Percentiles rank a stretch among this genome's conserved stretches.
These are phyloP conservation scores for Zaprionus kolodkinae DNA, from an alignment of 1,140 invertebrate species.

Conservation along the genomic window DNA sequence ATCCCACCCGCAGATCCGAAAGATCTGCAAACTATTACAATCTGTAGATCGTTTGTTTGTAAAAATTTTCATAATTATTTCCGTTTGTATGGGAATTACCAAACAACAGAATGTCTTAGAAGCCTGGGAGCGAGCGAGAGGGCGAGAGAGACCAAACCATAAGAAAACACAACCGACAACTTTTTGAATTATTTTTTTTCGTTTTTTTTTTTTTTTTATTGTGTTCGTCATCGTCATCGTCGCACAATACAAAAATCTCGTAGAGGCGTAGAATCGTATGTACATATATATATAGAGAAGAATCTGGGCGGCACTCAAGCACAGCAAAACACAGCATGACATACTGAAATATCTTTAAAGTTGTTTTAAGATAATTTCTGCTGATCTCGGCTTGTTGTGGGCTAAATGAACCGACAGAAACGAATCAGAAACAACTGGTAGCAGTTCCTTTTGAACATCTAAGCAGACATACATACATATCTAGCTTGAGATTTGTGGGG, in stretches of 20 bases:
- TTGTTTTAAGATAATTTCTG: constrained; percentile 2
- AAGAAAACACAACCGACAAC: constrained; percentile 10
- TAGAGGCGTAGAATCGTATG: constrained; percentile 2
- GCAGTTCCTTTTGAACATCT: neutral
- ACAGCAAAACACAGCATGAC: constrained; percentile 21
- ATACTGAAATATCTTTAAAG: constrained; percentile 35
- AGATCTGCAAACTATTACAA: constrained; percentile 8
- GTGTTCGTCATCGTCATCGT: constrained; percentile 16
- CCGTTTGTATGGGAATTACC: constrained; percentile 62
- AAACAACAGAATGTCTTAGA: constrained; percentile 31
- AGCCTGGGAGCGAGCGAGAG: neutral
- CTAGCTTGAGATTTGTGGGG: neutral
- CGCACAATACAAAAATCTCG: constrained; percentile 5
- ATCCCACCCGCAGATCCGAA: neutral
- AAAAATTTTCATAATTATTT: constrained; percentile 69
- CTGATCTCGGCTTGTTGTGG: constrained; percentile 2
- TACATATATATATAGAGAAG: neutral
- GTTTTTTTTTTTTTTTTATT: neutral
- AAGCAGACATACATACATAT: neutral
- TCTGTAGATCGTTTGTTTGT: constrained; percentile 41
- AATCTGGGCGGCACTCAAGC: constrained; percentile 27
- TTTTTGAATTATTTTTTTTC: neutral
- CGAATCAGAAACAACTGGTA: neutral
- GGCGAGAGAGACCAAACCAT: neutral
- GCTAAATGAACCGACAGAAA: neutral